These are phyloP conservation scores for Neodontobutis hainanensis DNA, from an alignment of 2,113 vertebrate genomes.

Conservation along the genomic window DNA sequence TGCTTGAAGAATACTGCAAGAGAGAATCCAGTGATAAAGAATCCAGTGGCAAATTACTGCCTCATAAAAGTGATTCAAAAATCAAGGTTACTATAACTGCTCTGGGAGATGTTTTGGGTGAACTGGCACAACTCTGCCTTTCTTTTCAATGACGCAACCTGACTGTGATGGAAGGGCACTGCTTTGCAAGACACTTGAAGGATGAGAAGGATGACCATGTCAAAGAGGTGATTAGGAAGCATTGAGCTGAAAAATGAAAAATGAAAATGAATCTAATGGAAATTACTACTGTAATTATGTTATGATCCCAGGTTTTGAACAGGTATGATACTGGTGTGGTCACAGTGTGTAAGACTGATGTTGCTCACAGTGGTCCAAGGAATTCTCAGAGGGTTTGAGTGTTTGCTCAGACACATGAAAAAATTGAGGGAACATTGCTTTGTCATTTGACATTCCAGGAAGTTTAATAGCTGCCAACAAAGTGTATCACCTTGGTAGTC, in stretches of 20 bases:
- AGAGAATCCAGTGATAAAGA: conserved; percentile 22
- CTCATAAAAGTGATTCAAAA: conserved; percentile 34
- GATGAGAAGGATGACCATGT: no score
- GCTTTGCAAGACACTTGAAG: no score
- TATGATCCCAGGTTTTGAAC: conserved; percentile 1
- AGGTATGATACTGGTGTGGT: neutral
- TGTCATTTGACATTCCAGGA: no score
- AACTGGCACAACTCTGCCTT: conserved; percentile 30
- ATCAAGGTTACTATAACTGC: conserved; percentile 26
- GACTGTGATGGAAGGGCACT: no score
- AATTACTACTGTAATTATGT: no score
- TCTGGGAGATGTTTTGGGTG: conserved; percentile 35
- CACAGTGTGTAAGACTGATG: no score
- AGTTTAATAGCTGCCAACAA: no score
- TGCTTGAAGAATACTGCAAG: conserved; percentile 26
- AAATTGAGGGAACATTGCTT: neutral
- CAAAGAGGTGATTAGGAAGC: no score
- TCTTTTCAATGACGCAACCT: no score
- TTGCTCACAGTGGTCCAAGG: neutral
- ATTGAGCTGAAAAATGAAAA: no score
- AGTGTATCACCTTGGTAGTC: no score
- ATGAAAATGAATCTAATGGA: no score
- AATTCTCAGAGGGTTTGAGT: neutral
- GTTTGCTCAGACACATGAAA: neutral
- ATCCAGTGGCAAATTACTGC: conserved; percentile 27